A percentile compares a stretch with the other conserved stretches of the same genome.
Evolutionary conservation across 2,797 vertebrate species (phyloP).

Genomic region (Enteromius argenteus): DNA sequence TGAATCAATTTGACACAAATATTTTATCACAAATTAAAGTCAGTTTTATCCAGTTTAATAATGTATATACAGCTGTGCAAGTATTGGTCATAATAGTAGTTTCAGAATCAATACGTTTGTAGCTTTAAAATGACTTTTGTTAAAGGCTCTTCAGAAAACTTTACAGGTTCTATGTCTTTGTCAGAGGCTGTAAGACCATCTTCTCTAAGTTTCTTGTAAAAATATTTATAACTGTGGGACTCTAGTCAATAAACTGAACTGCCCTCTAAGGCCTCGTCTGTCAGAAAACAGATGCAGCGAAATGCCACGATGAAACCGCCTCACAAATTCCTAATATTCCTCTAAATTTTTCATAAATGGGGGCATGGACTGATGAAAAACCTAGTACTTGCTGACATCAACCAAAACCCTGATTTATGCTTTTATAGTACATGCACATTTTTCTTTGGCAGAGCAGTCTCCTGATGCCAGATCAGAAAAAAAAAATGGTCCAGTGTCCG

Average conservation of each 20-base stretch:
- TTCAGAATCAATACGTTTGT: neutral
- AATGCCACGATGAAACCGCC: slow-evolving; percentile 74
- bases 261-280: slow-evolving; percentile 69
- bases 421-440: slow-evolving; percentile 65
- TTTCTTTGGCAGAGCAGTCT: slow-evolving; percentile 55
- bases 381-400: slow-evolving; percentile 55
- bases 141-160: neutral
- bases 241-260: slow-evolving; percentile 78
- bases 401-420: slow-evolving; percentile 63
- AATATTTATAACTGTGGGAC: slow-evolving; percentile 78
- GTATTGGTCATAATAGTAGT: neutral
- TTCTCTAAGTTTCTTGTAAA: slow-evolving; percentile 79
- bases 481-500: slow-evolving; percentile 50
- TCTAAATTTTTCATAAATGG: slow-evolving; percentile 68
- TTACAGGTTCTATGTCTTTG: slow-evolving; percentile 15
- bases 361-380: slow-evolving; percentile 38
- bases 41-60: neutral
- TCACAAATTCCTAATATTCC: slow-evolving; percentile 62
- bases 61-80: neutral
- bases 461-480: slow-evolving; percentile 50
- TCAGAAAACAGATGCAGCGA: slow-evolving; percentile 68
- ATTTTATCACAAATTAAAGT: neutral
- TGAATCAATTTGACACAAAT: neutral
- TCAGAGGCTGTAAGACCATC: slow-evolving; percentile 47
- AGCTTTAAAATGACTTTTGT: neutral